These are phyloP conservation scores for Linepithema humile DNA, from an alignment of 1,140 invertebrate genomes.

Conservation along the genomic window DNA sequence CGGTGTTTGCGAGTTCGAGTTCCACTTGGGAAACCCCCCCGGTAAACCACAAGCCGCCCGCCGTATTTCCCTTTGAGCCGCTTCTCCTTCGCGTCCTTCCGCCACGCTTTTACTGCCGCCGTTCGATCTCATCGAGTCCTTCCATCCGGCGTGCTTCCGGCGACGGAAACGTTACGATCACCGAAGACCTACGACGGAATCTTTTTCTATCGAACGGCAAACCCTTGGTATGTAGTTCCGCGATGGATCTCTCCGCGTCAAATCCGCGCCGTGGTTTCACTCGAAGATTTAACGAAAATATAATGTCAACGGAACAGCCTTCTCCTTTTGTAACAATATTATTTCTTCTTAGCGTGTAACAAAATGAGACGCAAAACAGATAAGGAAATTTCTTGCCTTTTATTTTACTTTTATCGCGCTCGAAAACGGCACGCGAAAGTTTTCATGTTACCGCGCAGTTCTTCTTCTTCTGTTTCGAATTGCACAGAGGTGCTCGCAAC, in stretches of 20 bases:
- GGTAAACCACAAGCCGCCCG: conserved; percentile 53
- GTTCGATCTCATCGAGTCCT: background rate
- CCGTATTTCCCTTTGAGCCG: conserved; percentile 38
- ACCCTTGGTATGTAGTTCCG: background rate
- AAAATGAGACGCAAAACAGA: background rate
- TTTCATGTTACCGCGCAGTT: background rate
- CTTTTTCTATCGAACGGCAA: background rate
- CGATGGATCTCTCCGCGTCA: background rate
- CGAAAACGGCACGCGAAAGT: background rate
- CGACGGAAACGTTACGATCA: background rate
- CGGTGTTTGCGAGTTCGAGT: conserved; percentile 50
- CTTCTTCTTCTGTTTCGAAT: background rate
- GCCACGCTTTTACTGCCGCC: conserved; percentile 16
- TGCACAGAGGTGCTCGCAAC: background rate
- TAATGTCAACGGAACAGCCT: no score
- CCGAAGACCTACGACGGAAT: background rate
- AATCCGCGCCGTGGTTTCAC: background rate
- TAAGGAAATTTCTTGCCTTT: background rate
- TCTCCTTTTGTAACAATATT: no score
- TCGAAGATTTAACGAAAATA: background rate
- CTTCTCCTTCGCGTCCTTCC: conserved; percentile 1
- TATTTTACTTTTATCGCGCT: background rate
- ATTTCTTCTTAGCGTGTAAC: no score
- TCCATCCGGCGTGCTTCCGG: conserved; percentile 16
- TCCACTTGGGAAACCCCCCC: conserved; percentile 50